Evolutionary conservation across 2,888 invertebrate genomes (phyloP).

Genomic region (Pediacus dermestoides): DNA sequence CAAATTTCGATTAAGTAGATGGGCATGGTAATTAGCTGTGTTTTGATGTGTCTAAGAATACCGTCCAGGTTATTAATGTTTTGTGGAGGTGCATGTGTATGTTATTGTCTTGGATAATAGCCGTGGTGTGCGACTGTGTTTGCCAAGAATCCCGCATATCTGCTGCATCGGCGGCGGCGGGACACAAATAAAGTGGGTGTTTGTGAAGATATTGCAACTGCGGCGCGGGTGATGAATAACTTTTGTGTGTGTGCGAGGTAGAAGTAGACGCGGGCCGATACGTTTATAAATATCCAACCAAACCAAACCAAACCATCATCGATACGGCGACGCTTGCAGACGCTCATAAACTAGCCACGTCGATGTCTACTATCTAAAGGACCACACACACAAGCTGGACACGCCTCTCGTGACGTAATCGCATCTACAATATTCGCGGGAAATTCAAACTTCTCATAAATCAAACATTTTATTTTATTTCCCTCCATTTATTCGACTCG

Average conservation of each 20-base stretch:
- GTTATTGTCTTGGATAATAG: constrained; percentile 42
- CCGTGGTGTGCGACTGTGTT: constrained; percentile 28
- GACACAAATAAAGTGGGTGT: constrained; percentile 10
- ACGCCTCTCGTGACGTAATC: too few relatives aligned
- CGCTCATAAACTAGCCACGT: too few relatives aligned
- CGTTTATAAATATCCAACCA: constrained; percentile 4
- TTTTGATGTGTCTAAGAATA: constrained; percentile 39
- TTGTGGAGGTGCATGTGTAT: constrained; percentile 40
- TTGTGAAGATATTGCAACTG: constrained; percentile 4
- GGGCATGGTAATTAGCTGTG: constrained; percentile 15
- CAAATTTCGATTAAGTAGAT: constrained; percentile 5
- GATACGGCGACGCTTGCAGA: neutral
- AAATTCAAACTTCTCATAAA: too few relatives aligned
- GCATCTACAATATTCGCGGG: too few relatives aligned
- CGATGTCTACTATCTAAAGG: too few relatives aligned
- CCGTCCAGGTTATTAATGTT: constrained; percentile 36
- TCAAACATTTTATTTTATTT: too few relatives aligned
- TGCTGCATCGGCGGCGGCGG: constrained; percentile 5
- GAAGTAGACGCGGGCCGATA: constrained; percentile 15
- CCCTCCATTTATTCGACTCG: too few relatives aligned
- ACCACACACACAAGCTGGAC: too few relatives aligned
- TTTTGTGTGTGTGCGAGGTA: constrained; percentile 11
- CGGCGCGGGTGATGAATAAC: constrained; percentile 4
- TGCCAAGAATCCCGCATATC: constrained; percentile 36
- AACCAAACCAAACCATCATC: too few relatives aligned